Evolutionary conservation across 2,888 invertebrate species (phyloP).

Genomic region (Dichetophora obliterata): DNA sequence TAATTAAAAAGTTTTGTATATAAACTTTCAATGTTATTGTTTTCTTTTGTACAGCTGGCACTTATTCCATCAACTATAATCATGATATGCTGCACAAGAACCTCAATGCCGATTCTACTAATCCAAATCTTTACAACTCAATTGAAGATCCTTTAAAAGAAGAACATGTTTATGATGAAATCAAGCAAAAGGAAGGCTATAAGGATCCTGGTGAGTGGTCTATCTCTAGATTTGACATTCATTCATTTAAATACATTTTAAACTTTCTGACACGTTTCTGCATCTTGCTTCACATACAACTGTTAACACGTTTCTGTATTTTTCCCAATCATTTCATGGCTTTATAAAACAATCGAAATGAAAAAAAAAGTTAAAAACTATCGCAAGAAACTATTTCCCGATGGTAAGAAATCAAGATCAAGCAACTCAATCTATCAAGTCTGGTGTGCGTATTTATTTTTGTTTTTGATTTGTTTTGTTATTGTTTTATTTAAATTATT

Average conservation of each 20-base stretch:
- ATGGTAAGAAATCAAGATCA: slow-evolving; percentile 62
- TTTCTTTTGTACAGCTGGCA: slow-evolving; percentile 66
- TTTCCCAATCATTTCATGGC: slow-evolving; percentile 31
- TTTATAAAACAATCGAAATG: slow-evolving; percentile 23
- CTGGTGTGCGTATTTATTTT: slow-evolving; percentile 45
- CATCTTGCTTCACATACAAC: slow-evolving; percentile 18
- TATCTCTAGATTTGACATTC: not conserved
- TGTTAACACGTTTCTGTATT: slow-evolving; percentile 7
- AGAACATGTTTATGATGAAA: slow-evolving; percentile 91
- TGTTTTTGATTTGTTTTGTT: slow-evolving; percentile 39
- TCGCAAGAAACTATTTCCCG: slow-evolving; percentile 66
- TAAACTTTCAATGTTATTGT: not conserved
- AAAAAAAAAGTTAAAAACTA: slow-evolving; percentile 63
- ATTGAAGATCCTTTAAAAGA: slow-evolving; percentile 81
- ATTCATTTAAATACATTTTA: not conserved
- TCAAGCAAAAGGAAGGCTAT: slow-evolving; percentile 82
- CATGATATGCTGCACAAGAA: slow-evolving; percentile 80
- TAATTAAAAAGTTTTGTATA: not conserved
- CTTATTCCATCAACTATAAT: slow-evolving; percentile 75
- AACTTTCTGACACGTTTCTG: slow-evolving; percentile 6
- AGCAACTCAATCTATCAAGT: slow-evolving; percentile 29
- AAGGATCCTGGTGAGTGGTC: slow-evolving; percentile 74
- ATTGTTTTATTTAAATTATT: slow-evolving; percentile 28
- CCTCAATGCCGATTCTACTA: slow-evolving; percentile 86
- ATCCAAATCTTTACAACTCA: slow-evolving; percentile 86